These are phyloP conservation scores for Brenthis daphne DNA, from an alignment of 2,888 invertebrate genomes.

Conservation along the genomic window DNA sequence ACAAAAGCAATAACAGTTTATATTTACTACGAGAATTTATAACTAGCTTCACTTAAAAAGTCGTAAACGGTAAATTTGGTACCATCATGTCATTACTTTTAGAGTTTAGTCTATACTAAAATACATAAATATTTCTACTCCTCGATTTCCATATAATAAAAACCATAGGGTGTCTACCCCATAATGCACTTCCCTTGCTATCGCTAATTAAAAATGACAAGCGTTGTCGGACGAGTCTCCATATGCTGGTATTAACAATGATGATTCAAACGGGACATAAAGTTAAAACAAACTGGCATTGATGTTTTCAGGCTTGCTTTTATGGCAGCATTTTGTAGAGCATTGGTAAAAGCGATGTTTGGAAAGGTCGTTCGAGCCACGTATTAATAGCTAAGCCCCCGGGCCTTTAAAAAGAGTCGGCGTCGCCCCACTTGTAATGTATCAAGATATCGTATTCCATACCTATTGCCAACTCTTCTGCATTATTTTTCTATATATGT, in stretches of 20 bases:
- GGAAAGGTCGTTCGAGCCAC: constrained; percentile 67
- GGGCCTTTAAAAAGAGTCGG: constrained; percentile 63
- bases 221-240: constrained; percentile 34
- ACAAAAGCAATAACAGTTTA: constrained; percentile 19
- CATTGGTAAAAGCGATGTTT: constrained; percentile 60
- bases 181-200: constrained; percentile 51
- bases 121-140: constrained; percentile 15
- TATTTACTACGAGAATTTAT: constrained; percentile 1
- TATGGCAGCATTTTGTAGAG: constrained; percentile 66
- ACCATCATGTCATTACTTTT: constrained; percentile 11
- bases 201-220: constrained; percentile 44
- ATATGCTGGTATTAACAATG: constrained; percentile 34
- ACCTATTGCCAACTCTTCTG: constrained; percentile 40
- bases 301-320: constrained; percentile 51
- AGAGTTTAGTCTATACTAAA: constrained; percentile 11
- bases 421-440: constrained; percentile 63
- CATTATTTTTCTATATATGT: constrained; percentile 27
- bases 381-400: constrained; percentile 55
- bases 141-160: constrained; percentile 17
- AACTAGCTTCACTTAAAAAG: constrained; percentile 7
- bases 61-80: constrained; percentile 17
- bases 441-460: constrained; percentile 72
- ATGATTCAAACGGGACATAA: constrained; percentile 33
- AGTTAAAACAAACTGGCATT: constrained; percentile 34
- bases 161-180: constrained; percentile 41